Evolutionary conservation across 2,113 vertebrate species (phyloP), one percentile per base, ranked within the genome.

Genomic region (Hydropotes inermis): DNA sequence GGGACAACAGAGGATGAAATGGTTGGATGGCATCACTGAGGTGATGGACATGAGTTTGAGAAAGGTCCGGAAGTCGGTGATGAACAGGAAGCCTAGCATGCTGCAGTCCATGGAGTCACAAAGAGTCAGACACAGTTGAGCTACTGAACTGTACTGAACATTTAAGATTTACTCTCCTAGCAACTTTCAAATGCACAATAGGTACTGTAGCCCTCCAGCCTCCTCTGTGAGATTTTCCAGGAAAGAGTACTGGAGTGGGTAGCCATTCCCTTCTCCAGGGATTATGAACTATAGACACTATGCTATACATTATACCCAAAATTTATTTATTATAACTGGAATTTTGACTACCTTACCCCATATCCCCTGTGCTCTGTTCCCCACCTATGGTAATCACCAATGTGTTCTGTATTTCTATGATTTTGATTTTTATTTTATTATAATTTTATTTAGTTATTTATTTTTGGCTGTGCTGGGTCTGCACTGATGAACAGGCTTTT

Each of bases 21-120:
- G 8, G 33, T 67, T 36, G 8, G 17, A 36, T 67, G 17, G 33
- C 8, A 21, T 67, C 17, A 67, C 64, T 2, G 0, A 67, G 1
- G 9, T 10, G 11, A 6, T 70, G n/a, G 64, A 36, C n/a, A 36
- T 70, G 64, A 70, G 64, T 70, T 36, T 36, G 64, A 70, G 33
- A 0, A 1, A 67, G 8, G n/a, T 70, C 64, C 0, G 0, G n/a
- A 36, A 39, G n/a, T 12, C 36, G n/a, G 9, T 23, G 67, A 70
- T 70, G 67, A 23, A 70, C n/a, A 70, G 19, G n/a, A 70, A 39
- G 19, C 10, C 67, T 70, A n/a, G 19, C n/a, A 36, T 70, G n/a
- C 67, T 70, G n/a, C 2, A 19, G 67, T 70, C n/a, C 5, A 12
- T 6, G n/a, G 67, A 0, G 5, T 70, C 67, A 12, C n/a, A 70